Evolutionary conservation across 2,113 vertebrate genomes (phyloP), one percentile per base, ranked within the genome.

Genomic region (Rhagologus leucostigma): DNA sequence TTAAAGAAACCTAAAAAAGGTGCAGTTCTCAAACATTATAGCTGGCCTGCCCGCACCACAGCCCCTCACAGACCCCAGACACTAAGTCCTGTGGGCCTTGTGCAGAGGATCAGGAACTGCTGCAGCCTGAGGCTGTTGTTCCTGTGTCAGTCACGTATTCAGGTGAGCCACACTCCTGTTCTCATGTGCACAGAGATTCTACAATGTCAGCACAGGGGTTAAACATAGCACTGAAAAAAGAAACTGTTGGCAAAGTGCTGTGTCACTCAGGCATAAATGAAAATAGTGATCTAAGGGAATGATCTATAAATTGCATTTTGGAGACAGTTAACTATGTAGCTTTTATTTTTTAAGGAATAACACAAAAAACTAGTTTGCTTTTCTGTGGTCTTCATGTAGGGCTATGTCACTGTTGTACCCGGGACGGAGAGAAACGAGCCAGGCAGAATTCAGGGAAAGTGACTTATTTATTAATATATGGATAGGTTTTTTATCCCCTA

Each of bases 1-100:
- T 0, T 2, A 11, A 64, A 62, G 39, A 26, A 18, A 20, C 1
- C 12, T 22, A 10, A 12, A 30, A 47, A 78, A n/a, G 3, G 15
- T 64, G 27, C 5, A 32, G 30, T 77, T 95, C 22, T 77, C 37
- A 35, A 46, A n/a, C 2, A 7, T 26, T 39, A 10, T 1, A 27
- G 11, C 32, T 80, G 60, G 12, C 20, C 32, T 26, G 21, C 55
- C 44, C 7, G 4, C 10, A 42, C 29, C 21, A 20, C 13, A 46
- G 60, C n/a, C n/a, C 27, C 8, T 6, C 14, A 39, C 29, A 50
- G 46, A 11, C 11, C 47, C 42, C 42, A 16, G 21, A 24, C 15
- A 11, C 27, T 2, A 20, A 44, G 32, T 15, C 13, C 20, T 4
- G 39, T 12, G 67, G 55, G 47, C 10, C n/a, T 59, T 68, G 29